phyloP scores from a whole-genome alignment of 2,113 vertebrate species.

The Antechinus stuartii region DNA sequence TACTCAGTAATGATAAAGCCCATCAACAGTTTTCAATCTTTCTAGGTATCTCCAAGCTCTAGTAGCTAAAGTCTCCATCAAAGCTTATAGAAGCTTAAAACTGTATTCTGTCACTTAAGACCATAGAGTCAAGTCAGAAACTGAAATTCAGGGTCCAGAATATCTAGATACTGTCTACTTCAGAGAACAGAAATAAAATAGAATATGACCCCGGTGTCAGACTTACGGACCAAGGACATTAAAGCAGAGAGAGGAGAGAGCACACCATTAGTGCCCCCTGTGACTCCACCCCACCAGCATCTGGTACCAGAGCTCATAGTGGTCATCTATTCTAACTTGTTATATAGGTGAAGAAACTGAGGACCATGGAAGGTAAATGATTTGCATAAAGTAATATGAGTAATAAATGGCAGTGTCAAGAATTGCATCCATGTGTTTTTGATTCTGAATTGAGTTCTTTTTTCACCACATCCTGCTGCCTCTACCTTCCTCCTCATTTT shows the following conservation, averaged over 20 bases:
- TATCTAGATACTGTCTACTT: not conserved
- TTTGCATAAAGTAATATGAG: not conserved
- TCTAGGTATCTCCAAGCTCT: not conserved
- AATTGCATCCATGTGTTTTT: not conserved
- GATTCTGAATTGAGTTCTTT: not conserved
- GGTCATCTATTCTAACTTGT: not conserved
- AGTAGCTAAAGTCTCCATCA: not conserved
- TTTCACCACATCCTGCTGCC: not conserved
- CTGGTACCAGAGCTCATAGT: not conserved
- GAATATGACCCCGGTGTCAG: not conserved
- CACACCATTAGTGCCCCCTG: not conserved
- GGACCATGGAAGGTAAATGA: not conserved
- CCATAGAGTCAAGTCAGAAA: not conserved
- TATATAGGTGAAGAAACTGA: not conserved
- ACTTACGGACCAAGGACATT: not conserved
- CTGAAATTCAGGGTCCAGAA: not conserved
- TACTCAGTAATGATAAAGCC: not conserved
- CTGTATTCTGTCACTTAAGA: not conserved
- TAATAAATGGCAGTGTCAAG: not conserved
- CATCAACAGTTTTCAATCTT: not conserved
- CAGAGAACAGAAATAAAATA: not conserved
- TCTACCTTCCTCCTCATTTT: not conserved
- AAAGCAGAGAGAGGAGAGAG: not conserved
- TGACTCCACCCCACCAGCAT: not conserved
- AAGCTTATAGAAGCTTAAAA: not conserved